Evolutionary conservation across 2,113 vertebrate genomes (phyloP), one percentile per base, ranked within the genome.

Genomic region (Empidonax alnorum): DNA sequence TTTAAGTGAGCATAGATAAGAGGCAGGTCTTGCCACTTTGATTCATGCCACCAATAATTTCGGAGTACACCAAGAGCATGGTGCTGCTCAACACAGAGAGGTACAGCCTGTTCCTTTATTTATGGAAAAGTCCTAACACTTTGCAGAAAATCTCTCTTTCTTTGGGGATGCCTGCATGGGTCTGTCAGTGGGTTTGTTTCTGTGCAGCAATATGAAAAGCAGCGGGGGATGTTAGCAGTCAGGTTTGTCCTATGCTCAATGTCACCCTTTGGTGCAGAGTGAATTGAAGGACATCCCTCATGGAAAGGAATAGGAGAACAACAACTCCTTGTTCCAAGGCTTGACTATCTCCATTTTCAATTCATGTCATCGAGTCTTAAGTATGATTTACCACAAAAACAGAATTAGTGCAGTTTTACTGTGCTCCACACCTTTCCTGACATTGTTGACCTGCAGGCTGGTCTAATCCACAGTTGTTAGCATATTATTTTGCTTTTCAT

Each of bases 11-110:
- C 24, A 37, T 35, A 71, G 72, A 56, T 86, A 92, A 86, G 63
- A 67, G 72, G 67, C 59, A 80, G 47, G 55, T 50, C 72, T 95
- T 92, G 67, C 72, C 35, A 59, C 72, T 93, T 87, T 91, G 90
- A 81, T 93, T 94, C 79, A 86, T 74, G 44, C 47, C 49, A 79
- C 73, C 63, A 63, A 28, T 89, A 78, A 81, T 46, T 92, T 56
- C 42, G 8, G 59, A 71, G 33, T 44, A 61, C 39, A 88, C 55
- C 28, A 72, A n/a, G 58, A 84, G 12, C 19, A 31, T 8, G 7
- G 35, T 28, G 49, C 65, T 50, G 6, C 46, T 59, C 27, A 41
- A 61, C 47, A 65, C 4, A 10, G 59, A 59, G 52, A 76, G 41
- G 73, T 44, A 6, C 72, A 81, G 61, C 27, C 59, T 39, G 10